Conservation (phyloP, 2,797 vertebrate genomes). For the Sparidentex hasta region DNA sequence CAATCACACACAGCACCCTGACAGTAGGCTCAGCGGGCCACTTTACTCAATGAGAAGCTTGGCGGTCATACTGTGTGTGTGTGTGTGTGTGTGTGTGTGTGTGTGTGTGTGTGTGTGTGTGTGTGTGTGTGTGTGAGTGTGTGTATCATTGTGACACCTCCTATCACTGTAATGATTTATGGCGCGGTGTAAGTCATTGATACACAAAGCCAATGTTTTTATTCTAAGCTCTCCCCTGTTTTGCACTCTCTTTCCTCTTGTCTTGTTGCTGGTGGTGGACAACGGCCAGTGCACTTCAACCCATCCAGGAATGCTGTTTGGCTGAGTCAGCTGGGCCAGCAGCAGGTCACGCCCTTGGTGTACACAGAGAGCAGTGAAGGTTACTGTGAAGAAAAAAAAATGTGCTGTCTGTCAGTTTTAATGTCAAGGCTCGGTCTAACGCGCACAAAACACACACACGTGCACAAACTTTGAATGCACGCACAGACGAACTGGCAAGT, state of each 20-base stretch:
- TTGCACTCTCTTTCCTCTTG: background rate
- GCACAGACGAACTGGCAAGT: conserved; percentile 24
- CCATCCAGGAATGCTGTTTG: conserved; percentile 57
- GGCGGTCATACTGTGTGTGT: conserved; percentile 24
- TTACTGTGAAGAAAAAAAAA: conserved; percentile 31
- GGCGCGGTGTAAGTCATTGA: conserved; percentile 37
- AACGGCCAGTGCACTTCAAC: conserved; percentile 39
- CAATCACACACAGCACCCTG: conserved; percentile 67
- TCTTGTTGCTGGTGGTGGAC: conserved; percentile 61
- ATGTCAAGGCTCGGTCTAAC: conserved; percentile 10
- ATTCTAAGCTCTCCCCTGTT: conserved; percentile 25
- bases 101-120: conserved; percentile 45
- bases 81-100: conserved; percentile 21
- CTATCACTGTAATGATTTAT: conserved; percentile 46
- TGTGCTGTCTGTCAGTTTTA: conserved; percentile 29
- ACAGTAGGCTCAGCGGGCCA: conserved; percentile 75
- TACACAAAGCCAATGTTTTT: conserved; percentile 42
- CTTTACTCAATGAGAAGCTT: conserved; percentile 76
- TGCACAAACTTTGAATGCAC: conserved; percentile 1
- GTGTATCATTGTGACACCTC: background rate
- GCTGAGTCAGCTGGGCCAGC: conserved; percentile 71
- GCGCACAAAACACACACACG: background rate
- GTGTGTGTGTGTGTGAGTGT: background rate
- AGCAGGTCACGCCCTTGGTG: conserved; percentile 67
- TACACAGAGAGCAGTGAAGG: conserved; percentile 48